Evolutionary conservation across 2,888 invertebrate species (phyloP), one percentile per base, ranked within the genome.

Genomic region (Scaptomyza parva): DNA sequence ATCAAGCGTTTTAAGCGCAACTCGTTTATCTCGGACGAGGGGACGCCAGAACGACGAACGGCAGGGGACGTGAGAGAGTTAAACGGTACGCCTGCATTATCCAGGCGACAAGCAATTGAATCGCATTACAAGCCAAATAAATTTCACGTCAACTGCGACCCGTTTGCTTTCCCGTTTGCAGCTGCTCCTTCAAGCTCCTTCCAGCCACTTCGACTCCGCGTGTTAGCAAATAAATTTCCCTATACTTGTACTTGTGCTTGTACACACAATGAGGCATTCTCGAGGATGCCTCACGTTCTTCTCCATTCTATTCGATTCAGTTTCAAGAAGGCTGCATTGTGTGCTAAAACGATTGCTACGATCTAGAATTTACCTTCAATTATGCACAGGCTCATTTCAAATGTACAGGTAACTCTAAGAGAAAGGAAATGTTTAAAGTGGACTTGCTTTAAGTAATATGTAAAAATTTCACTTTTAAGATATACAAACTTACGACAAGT

Each of bases 61-160:
- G 18, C 0, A 11, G 0, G 8, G 39, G 9, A 18, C 1, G n/a
- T n/a, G n/a, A 8, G 18, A 26, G 20, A 43, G 33, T 41, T 66
- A 85, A 79, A 40, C 50, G 77, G 79, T 86, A 76, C 68, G 77
- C 70, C 69, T 73, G 74, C 84, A 79, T 80, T 80, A 76, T 66
- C 58, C 69, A 55, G 62, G 69, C 63, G 70, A 87, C 82, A 87
- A 72, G 59, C 81, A 80, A 75, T 86, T 74, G 82, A 82, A 74
- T 82, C 71, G 74, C 69, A 85, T 87, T 77, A 82, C 79, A 75
- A 72, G 72, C 63, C 79, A 87, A 82, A 84, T 84, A 87, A 84
- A 84, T 87, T 85, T 75, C 51, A 51, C 59, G 70, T 22, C 57
- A 55, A 59, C 44, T 53, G 35, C 50, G 33, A 22, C 44, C 40